Conservation (phyloP, 2,113 vertebrate genomes). For the Columba livia region DNA sequence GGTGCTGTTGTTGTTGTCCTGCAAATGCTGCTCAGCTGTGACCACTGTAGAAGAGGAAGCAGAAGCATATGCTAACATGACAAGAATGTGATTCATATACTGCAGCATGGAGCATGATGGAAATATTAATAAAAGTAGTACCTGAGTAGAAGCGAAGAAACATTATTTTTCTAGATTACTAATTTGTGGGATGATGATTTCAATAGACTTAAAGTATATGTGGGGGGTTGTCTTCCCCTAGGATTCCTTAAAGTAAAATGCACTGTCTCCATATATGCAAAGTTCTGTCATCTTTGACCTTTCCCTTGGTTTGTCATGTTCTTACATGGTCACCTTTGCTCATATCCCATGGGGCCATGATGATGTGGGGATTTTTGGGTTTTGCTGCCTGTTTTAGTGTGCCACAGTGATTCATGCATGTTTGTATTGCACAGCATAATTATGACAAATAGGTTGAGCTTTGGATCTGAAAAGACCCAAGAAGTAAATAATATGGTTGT, state of each 20-base stretch:
- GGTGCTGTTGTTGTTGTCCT: not conserved
- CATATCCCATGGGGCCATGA: too few species aligned
- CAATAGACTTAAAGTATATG: not conserved
- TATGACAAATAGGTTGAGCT: not conserved
- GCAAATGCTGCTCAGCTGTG: not conserved
- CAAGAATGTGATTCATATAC: not conserved
- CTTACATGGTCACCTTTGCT: not conserved
- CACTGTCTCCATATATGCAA: not conserved
- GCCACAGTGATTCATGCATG: not conserved
- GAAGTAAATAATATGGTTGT: not conserved
- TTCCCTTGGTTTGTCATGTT: not conserved
- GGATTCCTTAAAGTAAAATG: not conserved
- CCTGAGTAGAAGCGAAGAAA: not conserved
- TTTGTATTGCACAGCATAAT: not conserved
- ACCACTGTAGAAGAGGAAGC: not conserved
- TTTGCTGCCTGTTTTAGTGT: not conserved
- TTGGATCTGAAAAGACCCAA: not conserved
- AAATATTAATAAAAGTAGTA: not conserved
- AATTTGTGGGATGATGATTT: constrained; percentile 6
- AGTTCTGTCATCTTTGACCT: not conserved
- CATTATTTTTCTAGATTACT: not conserved
- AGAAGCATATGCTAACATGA: not conserved
- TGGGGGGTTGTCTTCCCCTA: not conserved
- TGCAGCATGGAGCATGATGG: not conserved
- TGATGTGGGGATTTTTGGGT: not conserved